Base-by-base conservation (phyloP, 2,797 vertebrate species). In the Saxicola maurus region DNA sequence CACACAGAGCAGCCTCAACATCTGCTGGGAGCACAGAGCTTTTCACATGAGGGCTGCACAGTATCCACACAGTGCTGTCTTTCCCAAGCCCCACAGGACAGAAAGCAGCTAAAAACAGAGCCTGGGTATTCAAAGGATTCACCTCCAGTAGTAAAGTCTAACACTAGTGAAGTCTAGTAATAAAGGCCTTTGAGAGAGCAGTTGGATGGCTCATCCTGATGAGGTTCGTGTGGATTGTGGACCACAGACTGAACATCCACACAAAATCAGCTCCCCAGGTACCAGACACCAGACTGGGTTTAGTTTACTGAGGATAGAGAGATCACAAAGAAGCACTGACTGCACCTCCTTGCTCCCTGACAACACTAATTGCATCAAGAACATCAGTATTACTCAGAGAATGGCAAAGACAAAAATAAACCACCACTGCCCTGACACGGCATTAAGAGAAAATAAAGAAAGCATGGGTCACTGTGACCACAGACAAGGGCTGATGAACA, bases 291-390 rank as follows among this genome's bases (percentile, higher is more conserved):
- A 67, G 65, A 21, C 23, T 1, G 3, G 11, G 42, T 57, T 61
- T n/a, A 24, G 20, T 48, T 74, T 24, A 20, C n/a, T 2, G 27
- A 7, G 30, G 53, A 87, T 90, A 92, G 66, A 93, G 90, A 86
- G 74, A 90, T 65, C 87, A 86, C 84, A 73, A 68, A 81, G 79
- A 79, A 94, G 67, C 13, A 89, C 55, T 75, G 72, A 73, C 73
- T 67, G 83, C 13, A 57, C 90, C 90, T 87, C 48, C 66, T 1
- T 65, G 72, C 62, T 33, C 71, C 86, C 90, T 69, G 51, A 91
- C 89, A 92, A 86, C 49, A 59, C 52, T 75, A 82, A 94, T 16
- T 77, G 59, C 87, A 59, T 71, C 71, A 42, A 43, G 62, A 76
- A 95, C 69, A 90, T 67, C 90, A 85, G 67, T 30, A 77, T 67